A percentile compares a stretch with the other conserved stretches of the same genome.
Evolutionary conservation across 1,140 invertebrate species (phyloP).

Genomic region (Amphibalanus amphitrite): DNA sequence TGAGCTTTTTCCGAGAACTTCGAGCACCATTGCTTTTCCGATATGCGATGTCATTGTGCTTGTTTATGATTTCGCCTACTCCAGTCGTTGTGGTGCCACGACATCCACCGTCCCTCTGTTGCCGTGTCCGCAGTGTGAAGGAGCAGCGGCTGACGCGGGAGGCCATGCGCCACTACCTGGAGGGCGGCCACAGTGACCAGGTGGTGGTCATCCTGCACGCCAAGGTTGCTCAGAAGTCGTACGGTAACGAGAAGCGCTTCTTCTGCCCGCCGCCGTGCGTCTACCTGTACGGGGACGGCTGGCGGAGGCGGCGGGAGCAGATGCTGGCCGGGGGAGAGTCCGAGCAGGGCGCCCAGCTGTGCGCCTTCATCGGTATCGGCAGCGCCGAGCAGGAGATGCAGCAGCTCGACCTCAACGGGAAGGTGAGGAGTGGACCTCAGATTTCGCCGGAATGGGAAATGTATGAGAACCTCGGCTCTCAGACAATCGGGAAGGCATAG

Average conservation of each 20-base stretch:
- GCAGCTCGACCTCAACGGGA: slow-evolving; percentile 81
- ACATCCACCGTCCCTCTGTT: background rate
- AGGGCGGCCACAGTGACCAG: slow-evolving; percentile 85
- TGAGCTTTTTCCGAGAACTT: no score
- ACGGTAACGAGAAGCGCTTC: slow-evolving; percentile 98
- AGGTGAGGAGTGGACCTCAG: slow-evolving; percentile 29
- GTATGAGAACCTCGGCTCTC: no score
- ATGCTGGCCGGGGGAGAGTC: slow-evolving; percentile 67
- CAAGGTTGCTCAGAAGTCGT: slow-evolving; percentile 99
- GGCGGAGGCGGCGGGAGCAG: slow-evolving; percentile 80
- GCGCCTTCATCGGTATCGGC: slow-evolving; percentile 96
- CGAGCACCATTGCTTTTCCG: background rate
- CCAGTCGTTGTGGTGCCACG: background rate
- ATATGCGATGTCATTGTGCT: background rate
- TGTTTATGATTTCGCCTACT: background rate
- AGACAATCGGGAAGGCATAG: no score
- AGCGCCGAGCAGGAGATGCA: slow-evolving; percentile 99
- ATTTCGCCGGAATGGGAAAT: background rate
- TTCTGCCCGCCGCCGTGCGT: slow-evolving; percentile 99
- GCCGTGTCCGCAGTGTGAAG: slow-evolving; percentile 39
- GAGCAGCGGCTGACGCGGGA: slow-evolving; percentile 75
- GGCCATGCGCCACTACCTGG: slow-evolving; percentile 87
- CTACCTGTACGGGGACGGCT: slow-evolving; percentile 93
- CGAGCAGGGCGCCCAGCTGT: slow-evolving; percentile 77
- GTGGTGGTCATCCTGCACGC: slow-evolving; percentile 94